These are phyloP conservation scores for Capreolus pygargus DNA, from an alignment of 2,113 vertebrate genomes.

Conservation along the genomic window DNA sequence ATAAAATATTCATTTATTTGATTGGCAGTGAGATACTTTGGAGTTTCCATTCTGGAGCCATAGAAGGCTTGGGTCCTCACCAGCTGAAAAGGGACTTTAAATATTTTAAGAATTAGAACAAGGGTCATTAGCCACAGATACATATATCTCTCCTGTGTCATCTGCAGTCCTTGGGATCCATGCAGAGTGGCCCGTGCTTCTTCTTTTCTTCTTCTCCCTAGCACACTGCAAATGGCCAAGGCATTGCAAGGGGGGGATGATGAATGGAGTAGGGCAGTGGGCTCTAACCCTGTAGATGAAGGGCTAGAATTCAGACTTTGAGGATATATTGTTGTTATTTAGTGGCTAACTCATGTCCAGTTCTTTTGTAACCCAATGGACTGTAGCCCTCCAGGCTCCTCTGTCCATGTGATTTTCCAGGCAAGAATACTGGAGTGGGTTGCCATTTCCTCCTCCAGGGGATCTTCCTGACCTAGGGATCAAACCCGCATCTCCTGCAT, in stretches of 20 bases:
- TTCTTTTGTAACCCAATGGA: not conserved
- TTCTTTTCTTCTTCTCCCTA: not conserved
- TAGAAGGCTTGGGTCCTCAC: not conserved
- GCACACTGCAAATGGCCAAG: not conserved
- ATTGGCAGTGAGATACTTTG: not conserved
- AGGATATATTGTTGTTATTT: not conserved
- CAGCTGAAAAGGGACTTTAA: not conserved
- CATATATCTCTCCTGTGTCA: not conserved
- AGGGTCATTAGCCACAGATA: not conserved
- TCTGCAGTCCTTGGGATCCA: not conserved
- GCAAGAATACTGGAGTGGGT: not conserved
- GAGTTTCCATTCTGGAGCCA: not conserved
- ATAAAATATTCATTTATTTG: not conserved
- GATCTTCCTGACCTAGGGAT: not conserved
- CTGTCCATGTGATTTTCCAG: not conserved
- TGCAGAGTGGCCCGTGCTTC: not conserved
- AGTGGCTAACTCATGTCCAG: not conserved
- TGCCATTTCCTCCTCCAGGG: not conserved
- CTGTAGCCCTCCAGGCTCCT: not conserved
- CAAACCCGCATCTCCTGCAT: fast-evolving
- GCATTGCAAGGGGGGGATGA: not conserved
- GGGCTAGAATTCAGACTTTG: not conserved
- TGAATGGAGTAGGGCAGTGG: not conserved
- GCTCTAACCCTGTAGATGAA: not conserved
- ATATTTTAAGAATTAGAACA: not conserved